A percentile compares a stretch with the other conserved stretches of the same genome.
Conservation (phyloP, 1,140 invertebrate species). For the Apis cerana region DNA sequence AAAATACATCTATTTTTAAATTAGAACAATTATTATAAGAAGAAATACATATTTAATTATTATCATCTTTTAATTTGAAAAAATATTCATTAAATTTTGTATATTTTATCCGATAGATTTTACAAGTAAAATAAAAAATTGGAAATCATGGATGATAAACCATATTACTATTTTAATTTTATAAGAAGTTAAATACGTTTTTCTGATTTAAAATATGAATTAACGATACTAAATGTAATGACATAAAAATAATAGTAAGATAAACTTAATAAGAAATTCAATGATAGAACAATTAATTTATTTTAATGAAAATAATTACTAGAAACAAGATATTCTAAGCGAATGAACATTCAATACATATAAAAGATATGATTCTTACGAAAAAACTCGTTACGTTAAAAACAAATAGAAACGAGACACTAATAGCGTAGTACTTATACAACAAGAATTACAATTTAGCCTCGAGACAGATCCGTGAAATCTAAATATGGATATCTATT, state of each 20-base stretch:
- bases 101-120: background rate
- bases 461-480: background rate
- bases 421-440: slow-evolving; percentile 16
- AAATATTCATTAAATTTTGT: background rate
- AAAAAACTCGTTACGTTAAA: background rate
- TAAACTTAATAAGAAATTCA: background rate
- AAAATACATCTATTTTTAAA: too few relatives aligned
- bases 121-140: background rate
- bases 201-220: background rate
- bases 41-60: too few relatives aligned
- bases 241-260: background rate
- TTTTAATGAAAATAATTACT: background rate
- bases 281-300: background rate
- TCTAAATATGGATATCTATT: slow-evolving; percentile 7
- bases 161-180: background rate
- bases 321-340: background rate
- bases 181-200: background rate
- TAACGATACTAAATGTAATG: background rate
- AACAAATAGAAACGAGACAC: background rate
- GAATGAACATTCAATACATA: background rate
- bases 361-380: background rate
- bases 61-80: background rate
- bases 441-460: slow-evolving; percentile 21
- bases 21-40: too few relatives aligned
- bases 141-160: background rate